Evolutionary conservation across 2,113 vertebrate species (phyloP).

Genomic region (Micronycteris hirsuta): DNA sequence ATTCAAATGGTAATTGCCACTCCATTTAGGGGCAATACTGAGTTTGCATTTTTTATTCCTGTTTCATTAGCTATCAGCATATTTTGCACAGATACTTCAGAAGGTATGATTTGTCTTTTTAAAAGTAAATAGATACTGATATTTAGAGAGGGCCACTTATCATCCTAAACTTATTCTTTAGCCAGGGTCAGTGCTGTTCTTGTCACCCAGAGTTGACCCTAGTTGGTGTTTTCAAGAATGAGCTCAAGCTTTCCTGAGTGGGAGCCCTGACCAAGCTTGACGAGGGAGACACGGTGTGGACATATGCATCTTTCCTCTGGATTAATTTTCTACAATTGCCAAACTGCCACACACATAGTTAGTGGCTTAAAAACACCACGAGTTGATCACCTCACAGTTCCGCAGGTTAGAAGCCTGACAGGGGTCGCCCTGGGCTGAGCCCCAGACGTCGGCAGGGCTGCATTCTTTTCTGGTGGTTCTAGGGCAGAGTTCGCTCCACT

Average conservation of each 20-base stretch:
- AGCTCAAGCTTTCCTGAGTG: neutral
- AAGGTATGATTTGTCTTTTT: neutral
- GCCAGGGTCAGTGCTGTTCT: neutral
- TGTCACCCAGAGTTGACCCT: neutral
- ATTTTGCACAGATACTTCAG: neutral
- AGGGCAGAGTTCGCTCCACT: neutral
- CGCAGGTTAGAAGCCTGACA: neutral
- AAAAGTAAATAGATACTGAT: neutral
- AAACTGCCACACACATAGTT: neutral
- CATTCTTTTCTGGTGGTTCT: neutral
- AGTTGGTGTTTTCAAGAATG: neutral
- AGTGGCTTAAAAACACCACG: neutral
- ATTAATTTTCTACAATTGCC: neutral
- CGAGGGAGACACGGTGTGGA: neutral
- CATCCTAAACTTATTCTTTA: neutral
- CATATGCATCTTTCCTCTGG: too few relatives aligned
- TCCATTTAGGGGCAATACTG: neutral
- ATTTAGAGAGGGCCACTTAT: neutral
- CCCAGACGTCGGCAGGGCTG: fast-evolving
- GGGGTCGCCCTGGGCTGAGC: neutral
- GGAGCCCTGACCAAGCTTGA: fast-evolving
- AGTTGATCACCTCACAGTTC: neutral
- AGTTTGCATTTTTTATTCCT: neutral
- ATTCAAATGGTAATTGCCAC: neutral
- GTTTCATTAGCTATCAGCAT: neutral